These are phyloP conservation scores for Scaptodrosophila lebanonensis DNA, from an alignment of 1,140 invertebrate genomes.

Conservation along the genomic window DNA sequence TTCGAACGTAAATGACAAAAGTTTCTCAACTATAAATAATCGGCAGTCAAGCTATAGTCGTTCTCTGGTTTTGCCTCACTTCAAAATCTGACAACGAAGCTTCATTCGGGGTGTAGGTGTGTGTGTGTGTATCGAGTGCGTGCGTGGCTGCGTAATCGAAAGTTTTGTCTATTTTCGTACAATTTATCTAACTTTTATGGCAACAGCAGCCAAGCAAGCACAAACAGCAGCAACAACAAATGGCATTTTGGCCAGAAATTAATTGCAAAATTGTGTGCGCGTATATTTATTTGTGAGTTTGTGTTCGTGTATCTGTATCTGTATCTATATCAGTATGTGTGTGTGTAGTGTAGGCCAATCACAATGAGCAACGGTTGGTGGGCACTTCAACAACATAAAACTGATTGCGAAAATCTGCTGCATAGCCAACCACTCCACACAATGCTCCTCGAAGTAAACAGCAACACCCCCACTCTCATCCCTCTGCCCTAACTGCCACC, in stretches of 20 bases:
- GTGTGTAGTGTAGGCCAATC: constrained; percentile 45
- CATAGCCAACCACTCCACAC: constrained; percentile 6
- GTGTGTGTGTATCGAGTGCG: constrained; percentile 36
- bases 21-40: constrained; percentile 75
- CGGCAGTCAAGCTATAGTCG: constrained; percentile 59
- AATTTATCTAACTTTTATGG: constrained; percentile 74
- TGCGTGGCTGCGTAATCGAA: constrained; percentile 68
- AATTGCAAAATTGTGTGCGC: constrained; percentile 69
- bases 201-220: constrained; percentile 41
- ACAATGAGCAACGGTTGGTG: constrained; percentile 43
- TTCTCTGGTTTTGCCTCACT: constrained; percentile 56
- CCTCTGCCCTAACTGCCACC: constrained; percentile 35
- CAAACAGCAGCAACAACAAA: constrained; percentile 29
- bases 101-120: no score
- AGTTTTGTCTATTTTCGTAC: constrained; percentile 68
- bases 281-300: constrained; percentile 15
- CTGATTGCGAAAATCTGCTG: constrained; percentile 69
- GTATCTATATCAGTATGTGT: constrained; percentile 1
- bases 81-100: constrained; percentile 56
- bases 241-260: constrained; percentile 61
- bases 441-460: not conserved
- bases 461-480: constrained; percentile 21
- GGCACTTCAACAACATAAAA: constrained; percentile 71
- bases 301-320: constrained; percentile 4
- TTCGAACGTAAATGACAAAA: constrained; percentile 74